A percentile compares a stretch with the other conserved stretches of the same genome.
Evolutionary conservation across 2,888 invertebrate genomes (phyloP).

Genomic region (Ametastegia equiseti): DNA sequence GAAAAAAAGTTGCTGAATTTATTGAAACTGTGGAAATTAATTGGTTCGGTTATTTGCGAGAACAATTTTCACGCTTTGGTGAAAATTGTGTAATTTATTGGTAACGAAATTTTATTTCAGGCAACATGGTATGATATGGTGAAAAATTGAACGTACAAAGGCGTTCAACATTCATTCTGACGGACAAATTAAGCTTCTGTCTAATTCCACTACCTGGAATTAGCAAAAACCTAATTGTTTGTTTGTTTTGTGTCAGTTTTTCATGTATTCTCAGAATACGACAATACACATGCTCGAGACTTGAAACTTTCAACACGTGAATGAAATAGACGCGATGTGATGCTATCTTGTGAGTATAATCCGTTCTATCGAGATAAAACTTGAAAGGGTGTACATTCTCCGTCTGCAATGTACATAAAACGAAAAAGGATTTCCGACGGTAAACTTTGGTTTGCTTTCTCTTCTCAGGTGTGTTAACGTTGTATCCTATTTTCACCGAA

Average conservation of each 20-base stretch:
- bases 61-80: not conserved
- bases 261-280: not conserved
- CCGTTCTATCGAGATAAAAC: not conserved
- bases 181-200: not conserved
- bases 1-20: not conserved
- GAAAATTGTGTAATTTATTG: not conserved
- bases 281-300: too few species aligned
- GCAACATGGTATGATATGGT: not conserved
- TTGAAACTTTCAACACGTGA: not conserved
- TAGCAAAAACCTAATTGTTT: not conserved
- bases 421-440: not conserved
- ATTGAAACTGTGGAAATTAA: not conserved
- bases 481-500: too few species aligned
- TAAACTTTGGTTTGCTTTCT: not conserved
- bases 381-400: not conserved
- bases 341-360: not conserved
- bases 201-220: not conserved
- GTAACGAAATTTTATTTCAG: not conserved
- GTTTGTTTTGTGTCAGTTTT: not conserved
- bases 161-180: not conserved
- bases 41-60: not conserved
- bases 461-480: not conserved
- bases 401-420: not conserved
- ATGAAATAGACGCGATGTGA: not conserved
- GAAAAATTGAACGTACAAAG: not conserved